A percentile compares a stretch with the other conserved stretches of the same genome.
Evolutionary conservation across 2,113 vertebrate genomes (phyloP).

Genomic region (Halcyon senegalensis): DNA sequence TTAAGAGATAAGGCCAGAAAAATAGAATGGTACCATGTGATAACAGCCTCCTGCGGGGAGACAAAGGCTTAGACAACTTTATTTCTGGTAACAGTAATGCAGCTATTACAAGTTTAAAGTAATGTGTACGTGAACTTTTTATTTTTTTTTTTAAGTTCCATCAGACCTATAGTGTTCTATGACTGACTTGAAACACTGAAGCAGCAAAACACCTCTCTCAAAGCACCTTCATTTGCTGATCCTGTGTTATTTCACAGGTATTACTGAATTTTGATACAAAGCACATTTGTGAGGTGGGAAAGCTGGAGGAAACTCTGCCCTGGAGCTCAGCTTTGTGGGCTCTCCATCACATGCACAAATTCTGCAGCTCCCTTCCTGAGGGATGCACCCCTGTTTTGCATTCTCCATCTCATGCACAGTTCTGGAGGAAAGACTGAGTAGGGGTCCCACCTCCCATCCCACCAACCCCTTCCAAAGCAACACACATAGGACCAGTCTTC

Average conservation of each 20-base stretch:
- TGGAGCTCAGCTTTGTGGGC: neutral
- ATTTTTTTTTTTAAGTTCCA: neutral
- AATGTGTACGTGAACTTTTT: rapidly evolving
- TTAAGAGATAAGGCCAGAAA: slow-evolving; percentile 68
- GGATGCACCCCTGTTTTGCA: rapidly evolving
- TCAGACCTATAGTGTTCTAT: neutral
- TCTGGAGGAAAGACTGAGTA: neutral
- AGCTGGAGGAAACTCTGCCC: neutral
- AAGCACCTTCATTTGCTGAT: neutral
- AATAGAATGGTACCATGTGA: slow-evolving; percentile 49
- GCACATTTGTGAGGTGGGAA: neutral
- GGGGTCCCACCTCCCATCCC: neutral
- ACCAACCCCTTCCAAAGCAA: neutral
- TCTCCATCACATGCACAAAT: too few relatives aligned
- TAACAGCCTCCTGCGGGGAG: slow-evolving; percentile 27
- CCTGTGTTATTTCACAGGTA: neutral
- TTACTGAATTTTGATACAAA: neutral
- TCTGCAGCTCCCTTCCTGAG: neutral
- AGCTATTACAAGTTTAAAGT: neutral
- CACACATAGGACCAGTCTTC: neutral
- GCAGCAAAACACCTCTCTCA: neutral
- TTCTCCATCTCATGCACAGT: rapidly evolving
- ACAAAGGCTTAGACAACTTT: slow-evolving; percentile 16
- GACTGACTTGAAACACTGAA: neutral
- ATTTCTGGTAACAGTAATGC: slow-evolving; percentile 26